These are phyloP conservation scores for Epinephelus lanceolatus DNA, from an alignment of 2,113 vertebrate species.

Conservation along the genomic window DNA sequence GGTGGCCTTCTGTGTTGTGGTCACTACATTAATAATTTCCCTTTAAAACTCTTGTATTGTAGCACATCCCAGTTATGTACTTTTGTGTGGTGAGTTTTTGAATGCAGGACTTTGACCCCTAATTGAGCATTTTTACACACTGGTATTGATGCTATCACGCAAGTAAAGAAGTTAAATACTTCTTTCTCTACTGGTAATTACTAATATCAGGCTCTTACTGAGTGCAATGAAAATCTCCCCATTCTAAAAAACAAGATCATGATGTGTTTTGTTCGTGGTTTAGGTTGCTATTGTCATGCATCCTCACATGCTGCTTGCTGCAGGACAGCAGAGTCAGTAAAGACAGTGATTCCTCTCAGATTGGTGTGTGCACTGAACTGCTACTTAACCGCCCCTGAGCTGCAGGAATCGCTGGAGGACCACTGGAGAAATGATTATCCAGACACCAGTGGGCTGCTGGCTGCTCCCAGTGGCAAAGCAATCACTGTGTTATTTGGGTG, in stretches of 20 bases:
- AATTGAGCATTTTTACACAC: not conserved
- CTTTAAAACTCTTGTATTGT: too few relatives aligned
- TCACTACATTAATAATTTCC: too few relatives aligned
- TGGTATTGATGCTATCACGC: not conserved
- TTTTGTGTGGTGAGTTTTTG: not conserved
- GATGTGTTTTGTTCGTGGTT: not conserved
- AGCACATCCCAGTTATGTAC: too few relatives aligned
- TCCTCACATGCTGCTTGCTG: slow-evolving; percentile 19
- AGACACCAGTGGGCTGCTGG: slow-evolving; percentile 55
- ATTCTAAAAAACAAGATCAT: not conserved
- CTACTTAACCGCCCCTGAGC: slow-evolving; percentile 52
- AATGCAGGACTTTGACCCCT: not conserved
- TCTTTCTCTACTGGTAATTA: not conserved
- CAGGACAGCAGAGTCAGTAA: slow-evolving; percentile 24
- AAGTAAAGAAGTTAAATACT: not conserved
- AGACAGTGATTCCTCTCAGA: slow-evolving; percentile 32
- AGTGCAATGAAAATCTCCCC: not conserved
- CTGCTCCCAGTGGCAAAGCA: slow-evolving; percentile 68
- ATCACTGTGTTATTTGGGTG: slow-evolving; percentile 61
- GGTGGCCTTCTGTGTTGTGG: too few relatives aligned
- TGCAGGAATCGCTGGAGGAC: slow-evolving; percentile 60
- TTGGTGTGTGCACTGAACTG: slow-evolving; percentile 50
- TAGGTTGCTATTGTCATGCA: slow-evolving; percentile 12
- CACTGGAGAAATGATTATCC: slow-evolving; percentile 65
- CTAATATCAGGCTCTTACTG: not conserved